phyloP scores from a whole-genome alignment of 2,113 vertebrate genomes.

The Centropus unirufus region DNA sequence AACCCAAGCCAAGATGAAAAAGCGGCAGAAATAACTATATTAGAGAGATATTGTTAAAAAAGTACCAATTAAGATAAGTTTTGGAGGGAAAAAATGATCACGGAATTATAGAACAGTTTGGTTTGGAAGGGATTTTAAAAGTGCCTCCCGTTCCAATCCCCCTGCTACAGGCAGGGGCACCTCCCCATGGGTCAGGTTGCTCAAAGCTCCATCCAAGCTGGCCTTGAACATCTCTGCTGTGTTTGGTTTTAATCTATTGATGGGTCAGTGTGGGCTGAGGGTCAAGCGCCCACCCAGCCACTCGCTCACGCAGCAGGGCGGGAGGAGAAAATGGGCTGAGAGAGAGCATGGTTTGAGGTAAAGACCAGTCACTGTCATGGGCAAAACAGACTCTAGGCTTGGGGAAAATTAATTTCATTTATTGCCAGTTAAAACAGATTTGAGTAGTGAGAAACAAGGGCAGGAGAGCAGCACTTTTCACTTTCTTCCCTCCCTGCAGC shows the following conservation, averaged over 20 bases:
- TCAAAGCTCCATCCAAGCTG: too few relatives aligned
- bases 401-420: not conserved
- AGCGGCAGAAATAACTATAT: not conserved
- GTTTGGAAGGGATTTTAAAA: too few relatives aligned
- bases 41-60: not conserved
- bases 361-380: accelerated
- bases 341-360: accelerated
- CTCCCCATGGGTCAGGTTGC: too few relatives aligned
- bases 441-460: not conserved
- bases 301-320: not conserved
- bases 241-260: not conserved
- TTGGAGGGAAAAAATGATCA: not conserved
- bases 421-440: not conserved
- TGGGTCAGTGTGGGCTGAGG: not conserved
- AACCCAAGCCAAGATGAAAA: not conserved
- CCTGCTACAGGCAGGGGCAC: too few relatives aligned
- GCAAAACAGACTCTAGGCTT: not conserved
- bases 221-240: too few relatives aligned
- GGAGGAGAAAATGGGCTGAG: not conserved
- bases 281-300: not conserved
- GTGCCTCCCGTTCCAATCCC: too few relatives aligned
- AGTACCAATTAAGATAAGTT: not conserved
- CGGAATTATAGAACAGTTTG: too few relatives aligned
- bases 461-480: not conserved
- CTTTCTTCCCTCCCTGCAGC: not conserved